Evolutionary conservation across 2,113 vertebrate species (phyloP), one percentile per base, ranked within the genome.

Genomic region (Leptosomus discolor): DNA sequence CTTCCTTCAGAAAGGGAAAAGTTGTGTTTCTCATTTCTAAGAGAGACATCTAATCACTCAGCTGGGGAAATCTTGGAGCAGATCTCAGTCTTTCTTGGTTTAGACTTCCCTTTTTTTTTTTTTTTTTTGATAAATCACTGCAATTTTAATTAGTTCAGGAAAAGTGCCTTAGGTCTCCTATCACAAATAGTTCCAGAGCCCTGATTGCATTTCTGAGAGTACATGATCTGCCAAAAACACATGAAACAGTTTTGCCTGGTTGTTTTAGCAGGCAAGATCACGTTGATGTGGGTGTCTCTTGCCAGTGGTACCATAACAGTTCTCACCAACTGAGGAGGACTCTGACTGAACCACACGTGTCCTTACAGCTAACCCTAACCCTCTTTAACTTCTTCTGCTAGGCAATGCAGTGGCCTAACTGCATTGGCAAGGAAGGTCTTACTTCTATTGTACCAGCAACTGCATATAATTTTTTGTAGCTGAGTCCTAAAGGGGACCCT

Each of bases 261-360:
- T 57, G 22, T 73, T 84, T 65, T 32, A 67, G 30, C 39, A 71
- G 50, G 51, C 30, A 78, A 36, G 41, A 65, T 43, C 32, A 60
- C 0, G 0, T 9, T 24, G 51, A 53, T 0, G 0, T 34, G 46
- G 11, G 15, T 30, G 17, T 32, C 14, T 79, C 30, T 78, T 60
- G 37, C 39, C 43, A 11, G n/a, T 24, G 37, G 18, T 34, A 21
- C 16, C 18, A 8, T 41, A 46, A 51, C 17, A 32, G 29, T 39
- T 76, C 43, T 51, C 34, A 76, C 43, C 50, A 58, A 5, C 14
- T 9, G 61, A 56, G 36, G 41, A 56, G 11, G 27, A 43, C 32
- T 51, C 56, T 21, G 21, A 21, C 34, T 41, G 29, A 82, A 41
- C 57, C 1, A 0, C 26, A 5, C 4, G 3, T 43, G n/a, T 43